Evolutionary conservation across 1,140 invertebrate species (phyloP).

Genomic region (Lucilia cuprina): DNA sequence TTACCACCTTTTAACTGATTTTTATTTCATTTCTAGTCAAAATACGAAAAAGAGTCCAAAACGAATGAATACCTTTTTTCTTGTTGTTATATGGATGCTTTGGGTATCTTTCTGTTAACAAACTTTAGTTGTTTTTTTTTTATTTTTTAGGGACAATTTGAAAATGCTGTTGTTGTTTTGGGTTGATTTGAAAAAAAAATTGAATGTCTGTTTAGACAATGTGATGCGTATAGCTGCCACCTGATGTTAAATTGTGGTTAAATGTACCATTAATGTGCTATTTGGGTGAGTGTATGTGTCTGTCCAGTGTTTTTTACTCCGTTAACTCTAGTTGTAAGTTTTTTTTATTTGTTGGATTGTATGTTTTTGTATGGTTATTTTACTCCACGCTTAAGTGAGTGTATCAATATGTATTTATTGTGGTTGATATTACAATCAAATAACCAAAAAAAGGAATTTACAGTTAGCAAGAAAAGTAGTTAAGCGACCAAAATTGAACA

Average conservation of each 20-base stretch:
- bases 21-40: background rate
- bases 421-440: background rate
- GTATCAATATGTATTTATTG: constrained; percentile 15
- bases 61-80: background rate
- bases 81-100: background rate
- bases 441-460: background rate
- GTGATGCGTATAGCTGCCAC: background rate
- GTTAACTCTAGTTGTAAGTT: background rate
- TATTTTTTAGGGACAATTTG: background rate
- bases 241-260: constrained; percentile 17
- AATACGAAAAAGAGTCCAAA: background rate
- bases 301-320: background rate
- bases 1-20: background rate
- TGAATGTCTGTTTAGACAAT: background rate
- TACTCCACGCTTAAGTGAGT: background rate
- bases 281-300: background rate
- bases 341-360: background rate
- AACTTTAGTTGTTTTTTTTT: background rate
- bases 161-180: background rate
- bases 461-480: background rate
- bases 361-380: background rate
- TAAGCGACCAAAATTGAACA: too few species aligned
- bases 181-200: background rate
- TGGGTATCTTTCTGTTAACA: background rate
- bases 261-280: constrained; percentile 3